Evolutionary conservation across 2,113 vertebrate genomes (phyloP), one percentile per base, ranked within the genome.

Genomic region (Bungarus multicinctus): DNA sequence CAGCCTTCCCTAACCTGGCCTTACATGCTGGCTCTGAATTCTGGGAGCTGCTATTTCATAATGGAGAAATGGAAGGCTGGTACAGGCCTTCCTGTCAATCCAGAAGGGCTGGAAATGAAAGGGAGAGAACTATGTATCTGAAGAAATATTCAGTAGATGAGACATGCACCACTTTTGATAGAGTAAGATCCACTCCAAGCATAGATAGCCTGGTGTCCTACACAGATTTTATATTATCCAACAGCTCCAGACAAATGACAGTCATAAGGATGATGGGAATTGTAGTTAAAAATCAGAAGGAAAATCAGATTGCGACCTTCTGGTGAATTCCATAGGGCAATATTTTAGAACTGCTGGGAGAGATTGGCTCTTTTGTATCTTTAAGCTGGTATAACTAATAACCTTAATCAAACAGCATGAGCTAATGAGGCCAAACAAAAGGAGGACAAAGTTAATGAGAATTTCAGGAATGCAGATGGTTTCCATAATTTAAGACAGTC

Each of bases 351-450:
- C 16, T 20, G 43, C 22, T 57, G 64, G 86, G 53, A 47, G 5
- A 55, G 47, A 22, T 88, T 45, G 60, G 50, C 6, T 30, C 45
- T 89, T 88, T 69, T 1, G 7, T 69, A 45, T 50, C 53, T 93
- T 54, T 34, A 90, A 45, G 5, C 30, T 94, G 93, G 93, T 58
- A 50, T 3, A 10, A 4, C n/a, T 58, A 86, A 39, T 88, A 88
- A 5, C 85, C 93, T 93, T 57, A 60, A 87, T 64, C 74, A 1
- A 91, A 30, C n/a, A 92, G 54, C 74, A 91, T 54, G 27, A 90
- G 92, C 89, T 93, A 91, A 85, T 81, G 92, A 57, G 69, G 94
- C 7, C 25, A 54, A 88, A 12, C 58, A 54, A 93, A 92, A 95
- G 91, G 1, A 53, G 8, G 23, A 91, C 89, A 89, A 91, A 94